These are phyloP conservation scores for Phalera bucephala DNA, from an alignment of 2,888 invertebrate genomes.

Conservation along the genomic window DNA sequence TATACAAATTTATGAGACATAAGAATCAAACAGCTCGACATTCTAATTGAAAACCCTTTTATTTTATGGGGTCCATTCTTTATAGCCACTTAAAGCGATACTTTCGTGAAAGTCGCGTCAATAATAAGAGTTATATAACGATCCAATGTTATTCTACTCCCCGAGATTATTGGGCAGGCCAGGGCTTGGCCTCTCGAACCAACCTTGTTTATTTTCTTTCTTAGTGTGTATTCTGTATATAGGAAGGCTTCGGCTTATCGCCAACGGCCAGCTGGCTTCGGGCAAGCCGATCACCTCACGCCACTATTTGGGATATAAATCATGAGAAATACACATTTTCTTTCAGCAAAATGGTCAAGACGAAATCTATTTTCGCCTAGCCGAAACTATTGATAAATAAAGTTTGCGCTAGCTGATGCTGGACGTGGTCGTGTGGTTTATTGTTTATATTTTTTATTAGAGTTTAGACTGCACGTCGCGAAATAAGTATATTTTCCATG, in stretches of 20 bases:
- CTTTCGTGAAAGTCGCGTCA: constrained; percentile 41
- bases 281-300: constrained; percentile 61
- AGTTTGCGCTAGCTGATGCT: constrained; percentile 28
- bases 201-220: too few species aligned
- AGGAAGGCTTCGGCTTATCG: constrained; percentile 76
- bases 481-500: too few species aligned
- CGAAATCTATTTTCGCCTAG: constrained; percentile 66
- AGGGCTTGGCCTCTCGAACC: constrained; percentile 46
- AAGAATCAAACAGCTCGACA: constrained; percentile 44
- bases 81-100: constrained; percentile 48
- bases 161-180: constrained; percentile 51
- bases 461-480: too few species aligned
- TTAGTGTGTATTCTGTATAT: constrained; percentile 54
- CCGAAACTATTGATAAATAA: constrained; percentile 56
- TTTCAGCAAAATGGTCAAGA: constrained; percentile 69
- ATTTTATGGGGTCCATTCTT: constrained; percentile 41
- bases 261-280: constrained; percentile 67
- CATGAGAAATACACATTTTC: constrained; percentile 79
- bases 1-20: constrained; percentile 17
- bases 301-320: constrained; percentile 76
- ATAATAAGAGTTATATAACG: constrained; percentile 39
- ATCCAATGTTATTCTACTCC: constrained; percentile 43
- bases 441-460: too few species aligned
- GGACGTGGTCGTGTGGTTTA: constrained; percentile 3
- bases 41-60: constrained; percentile 43